Base-by-base conservation (phyloP, 2,888 invertebrate genomes). In the Amphimallon solstitiale region DNA sequence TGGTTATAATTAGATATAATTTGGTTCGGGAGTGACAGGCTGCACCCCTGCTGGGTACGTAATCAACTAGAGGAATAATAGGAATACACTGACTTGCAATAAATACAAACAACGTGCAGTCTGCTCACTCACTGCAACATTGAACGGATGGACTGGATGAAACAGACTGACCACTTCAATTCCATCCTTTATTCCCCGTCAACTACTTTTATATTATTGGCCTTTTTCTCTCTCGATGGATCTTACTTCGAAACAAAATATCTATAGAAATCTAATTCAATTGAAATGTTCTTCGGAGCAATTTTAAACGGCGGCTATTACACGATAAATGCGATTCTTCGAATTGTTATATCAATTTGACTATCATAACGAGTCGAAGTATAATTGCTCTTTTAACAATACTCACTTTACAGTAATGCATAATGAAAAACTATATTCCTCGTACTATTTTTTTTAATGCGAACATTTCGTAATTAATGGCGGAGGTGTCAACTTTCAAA, bases 51-150 rank as follows among this genome's bases (percentile, higher is more conserved):
- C 80, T 79, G 81, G 65, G 78, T 80, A 78, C 76, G 79, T 82
- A 82, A 82, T 82, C 81, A 80, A 80, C 80, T 78, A 77, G 74
- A 75, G 78, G 78, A 79, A 81, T 82, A 82, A 82, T 82, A 79
- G 81, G 76, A 76, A 76, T 75, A 73, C 75, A 77, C 81, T 82
- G 82, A 82, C 82, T 82, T 82, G 82, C 82, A 82, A 79, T 79
- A 81, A 80, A 78, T 77, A 73, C 74, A 73, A 77, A 78, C 77
- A 79, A 76, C 77, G 72, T 72, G 72, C 68, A 67, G 68, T 67
- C 71, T 68, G 67, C 68, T 66, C 66, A 63, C 34, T 43, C 56
- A 59, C 56, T 59, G 56, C 56, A 59, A 59, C 29, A 59, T n/a
- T 17, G 56, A 21, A 45, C 15, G 56, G 29, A 29, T 29, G 7